Base-by-base conservation (phyloP, 2,797 vertebrate species). In the Acestrorhynchus altus region DNA sequence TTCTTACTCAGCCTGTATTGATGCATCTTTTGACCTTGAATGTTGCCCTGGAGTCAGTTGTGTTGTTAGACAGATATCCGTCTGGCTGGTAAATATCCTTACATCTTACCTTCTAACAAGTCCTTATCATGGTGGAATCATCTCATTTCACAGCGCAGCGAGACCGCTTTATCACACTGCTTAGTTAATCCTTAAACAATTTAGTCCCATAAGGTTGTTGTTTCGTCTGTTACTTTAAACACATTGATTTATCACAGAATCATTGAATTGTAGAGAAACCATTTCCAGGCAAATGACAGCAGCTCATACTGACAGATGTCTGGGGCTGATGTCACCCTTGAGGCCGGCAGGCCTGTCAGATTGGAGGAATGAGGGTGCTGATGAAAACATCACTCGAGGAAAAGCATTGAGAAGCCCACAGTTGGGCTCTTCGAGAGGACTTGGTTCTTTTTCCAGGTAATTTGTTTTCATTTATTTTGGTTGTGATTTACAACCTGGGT, bases 201-300 rank as follows among this genome's bases (percentile, higher is more conserved):
- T 63, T 46, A 65, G 59, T 69, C 84, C 83, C 79, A 83, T 85
- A 89, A 90, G 89, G 87, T 83, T 86, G 84, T 79, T 79, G 86
- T 87, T 90, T 86, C 81, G 87, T 80, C 81, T 76, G 74, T 72
- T 80, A 82, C 83, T 65, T 83, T 89, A 77, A 83, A 84, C 16
- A 7, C 71, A 40, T 73, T 88, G 88, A 90, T 90, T 89, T 90
- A 90, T 91, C 87, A 88, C 86, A 86, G 83, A 76, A 83, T 60
- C 61, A 26, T 52, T 77, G 61, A 73, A 72, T 70, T 46, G 68
- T 40, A 65, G 65, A 77, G 22, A 46, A 68, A 24, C 64, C 31
- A 67, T 56, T 74, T 49, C 71, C 64, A 78, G 78, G 77, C 69
- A 31, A 76, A 66, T 76, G 67, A 60, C 44, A 56, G 72, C 72